A percentile compares a stretch with the other conserved stretches of the same genome.
phyloP scores from a whole-genome alignment of 2,797 vertebrate species.

The Neomorphus geoffroyi region DNA sequence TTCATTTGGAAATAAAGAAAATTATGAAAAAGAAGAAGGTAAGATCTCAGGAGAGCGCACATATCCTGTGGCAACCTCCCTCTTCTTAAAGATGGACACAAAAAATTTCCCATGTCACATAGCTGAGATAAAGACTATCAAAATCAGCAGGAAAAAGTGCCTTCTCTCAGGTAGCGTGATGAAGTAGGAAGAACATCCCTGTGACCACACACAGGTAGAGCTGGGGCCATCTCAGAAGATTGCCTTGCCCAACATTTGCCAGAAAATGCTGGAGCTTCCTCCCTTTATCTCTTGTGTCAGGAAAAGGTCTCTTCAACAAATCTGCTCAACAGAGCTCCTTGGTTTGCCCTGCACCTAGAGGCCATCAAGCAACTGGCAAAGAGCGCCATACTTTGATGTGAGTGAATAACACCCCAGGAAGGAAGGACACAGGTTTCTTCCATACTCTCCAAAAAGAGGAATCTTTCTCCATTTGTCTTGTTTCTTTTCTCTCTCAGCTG shows the following conservation, averaged over 20 bases:
- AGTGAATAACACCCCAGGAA: neutral
- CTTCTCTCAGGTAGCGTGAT: neutral
- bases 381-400: rapidly evolving
- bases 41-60: neutral
- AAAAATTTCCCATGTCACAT: neutral
- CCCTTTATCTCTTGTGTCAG: neutral
- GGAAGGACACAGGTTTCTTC: neutral
- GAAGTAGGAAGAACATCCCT: neutral
- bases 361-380: neutral
- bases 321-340: neutral
- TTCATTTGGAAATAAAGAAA: neutral
- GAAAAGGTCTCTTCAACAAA: neutral
- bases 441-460: neutral
- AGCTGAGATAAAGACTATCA: neutral
- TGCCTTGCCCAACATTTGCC: neutral
- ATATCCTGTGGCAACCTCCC: neutral
- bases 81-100: neutral
- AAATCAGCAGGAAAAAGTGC: neutral
- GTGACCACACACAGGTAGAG: neutral
- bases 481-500: neutral
- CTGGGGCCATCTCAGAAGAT: neutral
- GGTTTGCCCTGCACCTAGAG: neutral
- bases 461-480: neutral
- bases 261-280: neutral
- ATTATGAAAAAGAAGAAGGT: rapidly evolving